Conservation (phyloP, 2,888 invertebrate species). For the Dicycla oo region DNA sequence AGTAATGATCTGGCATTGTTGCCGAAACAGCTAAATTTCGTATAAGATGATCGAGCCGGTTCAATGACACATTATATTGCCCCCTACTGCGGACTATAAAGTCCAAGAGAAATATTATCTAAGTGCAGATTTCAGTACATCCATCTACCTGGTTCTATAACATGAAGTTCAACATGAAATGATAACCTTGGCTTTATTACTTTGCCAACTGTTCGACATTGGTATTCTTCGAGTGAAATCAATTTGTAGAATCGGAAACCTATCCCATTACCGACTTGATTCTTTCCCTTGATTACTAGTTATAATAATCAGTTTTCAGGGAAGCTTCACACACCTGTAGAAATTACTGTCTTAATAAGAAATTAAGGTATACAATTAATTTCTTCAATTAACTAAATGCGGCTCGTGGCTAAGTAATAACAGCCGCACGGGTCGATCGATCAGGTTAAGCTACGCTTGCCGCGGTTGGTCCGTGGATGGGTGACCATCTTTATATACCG, state of each 20-base stretch:
- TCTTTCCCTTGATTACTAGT: conserved; percentile 48
- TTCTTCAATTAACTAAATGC: conserved; percentile 1
- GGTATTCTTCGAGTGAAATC: conserved; percentile 49
- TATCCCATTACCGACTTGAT: conserved; percentile 65
- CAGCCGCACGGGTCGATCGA: too few relatives aligned
- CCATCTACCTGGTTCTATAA: conserved; percentile 22
- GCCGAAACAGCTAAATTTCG: conserved; percentile 40
- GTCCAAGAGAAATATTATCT: conserved; percentile 37
- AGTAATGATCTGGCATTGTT: conserved; percentile 61
- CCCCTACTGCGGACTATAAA: conserved; percentile 49
- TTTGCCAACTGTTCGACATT: conserved; percentile 48
- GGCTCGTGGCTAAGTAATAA: too few relatives aligned
- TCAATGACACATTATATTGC: conserved; percentile 53
- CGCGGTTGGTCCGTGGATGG: too few relatives aligned
- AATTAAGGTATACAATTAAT: background rate
- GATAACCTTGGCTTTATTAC: conserved; percentile 50
- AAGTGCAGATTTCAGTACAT: conserved; percentile 29
- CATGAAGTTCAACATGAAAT: conserved; percentile 39
- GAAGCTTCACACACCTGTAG: conserved; percentile 23
- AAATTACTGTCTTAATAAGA: conserved; percentile 35
- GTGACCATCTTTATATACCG: too few relatives aligned
- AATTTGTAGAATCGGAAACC: conserved; percentile 65
- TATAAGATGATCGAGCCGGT: conserved; percentile 47
- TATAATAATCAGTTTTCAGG: conserved; percentile 22
- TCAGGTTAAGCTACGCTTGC: too few relatives aligned